Base-by-base conservation (phyloP, 1,140 invertebrate genomes). In the Drosophila teissieri region DNA sequence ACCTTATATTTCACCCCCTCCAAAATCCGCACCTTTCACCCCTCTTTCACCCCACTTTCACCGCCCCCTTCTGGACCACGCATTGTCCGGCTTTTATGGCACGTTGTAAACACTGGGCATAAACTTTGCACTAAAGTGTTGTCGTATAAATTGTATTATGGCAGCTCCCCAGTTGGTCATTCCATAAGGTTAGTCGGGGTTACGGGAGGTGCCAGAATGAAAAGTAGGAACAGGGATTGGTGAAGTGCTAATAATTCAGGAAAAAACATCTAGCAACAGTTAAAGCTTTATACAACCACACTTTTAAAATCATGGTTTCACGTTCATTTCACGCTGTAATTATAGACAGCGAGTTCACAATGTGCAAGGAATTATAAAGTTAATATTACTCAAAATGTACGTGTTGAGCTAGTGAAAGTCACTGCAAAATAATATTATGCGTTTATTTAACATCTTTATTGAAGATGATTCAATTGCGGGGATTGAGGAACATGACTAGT, bases 131-230 rank as follows among this genome's bases (percentile, higher is more conserved):
- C 83, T 89, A 88, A 89, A 88, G 83, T 88, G 83, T 89, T 88
- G 84, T 89, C 83, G 79, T 89, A 88, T 88, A 89, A 88, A 88
- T 88, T 89, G 83, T 88, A 88, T 88, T 88, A 88, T 89, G 84
- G 83, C 84, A 84, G 80, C 84, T 88, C 83, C 83, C 83, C 77
- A 56, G 83, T 70, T 69, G 84, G 84, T 63, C 80, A 84, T 88
- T 89, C 76, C 68, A 48, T 61, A 64, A 57, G 61, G 62, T 62
- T 53, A 53, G 56, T 48, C 36, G 37, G 40, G 40, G 45, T 53
- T 44, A 44, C 36, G 22, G 24, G 52, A 45, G 14, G 17, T 15
- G 36, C 10, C 40, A 11, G 14, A 22, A 46, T 39, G 39, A 11
- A 24, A 12, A 31, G 24, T 22, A 5, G 19, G 17, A 39, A n/a